Evolutionary conservation across 2,888 invertebrate species (phyloP), one percentile per base, ranked within the genome.

Genomic region (Piscicola geometra): DNA sequence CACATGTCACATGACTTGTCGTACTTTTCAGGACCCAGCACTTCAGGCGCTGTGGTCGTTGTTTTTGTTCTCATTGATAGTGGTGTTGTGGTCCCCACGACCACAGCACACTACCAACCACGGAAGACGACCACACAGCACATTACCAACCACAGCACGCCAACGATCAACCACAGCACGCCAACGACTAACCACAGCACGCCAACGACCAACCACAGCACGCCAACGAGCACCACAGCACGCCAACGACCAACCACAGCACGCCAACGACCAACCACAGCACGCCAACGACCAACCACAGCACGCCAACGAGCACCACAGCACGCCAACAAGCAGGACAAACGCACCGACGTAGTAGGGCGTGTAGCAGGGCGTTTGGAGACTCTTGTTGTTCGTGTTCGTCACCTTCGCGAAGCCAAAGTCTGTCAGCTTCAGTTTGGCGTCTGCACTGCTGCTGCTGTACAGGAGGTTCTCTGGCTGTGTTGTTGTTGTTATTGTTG

Each of bases 351-450:
- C 98, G 87, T 99, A 99, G 85, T 99, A 98, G 0, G 99, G 99
- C 15, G 99, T 99, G 83, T 98, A 99, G 84, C 99, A 99, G 0
- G 99, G 98, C 0, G 99, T 99, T 85, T 96, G 94, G 76, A 99
- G 86, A 0, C 94, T 93, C 81, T 94, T 93, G 75, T 92, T 93
- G 75, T 92, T 91, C 28, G 90, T 89, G 50, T 89, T 88, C 0
- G 93, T 94, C 86, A 95, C 94, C 86, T 99, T 99, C 21, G 99
- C 98, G 88, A 99, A 99, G 12, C 99, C 99, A 86, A 99, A 99
- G 87, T 99, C 99, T 0, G 98, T 99, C 82, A 99, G 87, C 86
- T 99, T 99, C 78, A 99, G 89, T 77, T 91, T 88, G n/a, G 92
- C 95, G 89, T 90, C 84, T 87, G 88, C 82, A 88, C 90, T 32